phyloP scores from a whole-genome alignment of 2,888 invertebrate species.

The Celastrina argiolus region DNA sequence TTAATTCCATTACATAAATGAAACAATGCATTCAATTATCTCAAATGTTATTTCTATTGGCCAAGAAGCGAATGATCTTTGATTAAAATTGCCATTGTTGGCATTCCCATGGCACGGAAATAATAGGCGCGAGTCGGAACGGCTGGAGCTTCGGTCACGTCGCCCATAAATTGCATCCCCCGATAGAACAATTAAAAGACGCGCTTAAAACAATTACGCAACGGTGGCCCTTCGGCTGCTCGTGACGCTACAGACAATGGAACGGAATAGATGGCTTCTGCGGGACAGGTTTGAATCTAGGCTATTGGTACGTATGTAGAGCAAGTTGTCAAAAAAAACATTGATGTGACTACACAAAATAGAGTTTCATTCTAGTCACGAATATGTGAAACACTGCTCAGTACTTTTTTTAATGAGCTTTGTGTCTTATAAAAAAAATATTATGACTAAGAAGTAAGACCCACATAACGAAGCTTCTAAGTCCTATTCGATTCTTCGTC shows the following conservation, averaged over 20 bases:
- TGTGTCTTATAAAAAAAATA: too few species aligned
- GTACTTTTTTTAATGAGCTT: too few species aligned
- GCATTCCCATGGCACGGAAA: constrained; percentile 73
- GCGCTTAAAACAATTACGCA: constrained; percentile 77
- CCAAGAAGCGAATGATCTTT: constrained; percentile 53
- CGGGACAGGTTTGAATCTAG: constrained; percentile 22
- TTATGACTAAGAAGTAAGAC: too few species aligned
- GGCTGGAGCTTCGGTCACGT: constrained; percentile 70
- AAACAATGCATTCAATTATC: constrained; percentile 41
- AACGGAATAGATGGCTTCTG: constrained; percentile 16
- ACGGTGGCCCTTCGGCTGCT: constrained; percentile 63
- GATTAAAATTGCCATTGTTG: constrained; percentile 61
- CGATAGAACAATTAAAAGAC: constrained; percentile 78
- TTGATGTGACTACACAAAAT: too few species aligned
- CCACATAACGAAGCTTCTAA: not conserved
- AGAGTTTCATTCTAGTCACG: too few species aligned
- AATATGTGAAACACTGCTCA: too few species aligned
- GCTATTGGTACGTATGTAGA: not conserved
- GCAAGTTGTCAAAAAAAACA: not conserved
- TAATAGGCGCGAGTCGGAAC: constrained; percentile 68
- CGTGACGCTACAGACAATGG: constrained; percentile 52
- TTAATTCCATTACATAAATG: constrained; percentile 28
- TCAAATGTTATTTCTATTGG: constrained; percentile 45
- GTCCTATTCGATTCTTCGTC: not conserved
- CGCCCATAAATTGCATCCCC: constrained; percentile 68